A percentile compares a stretch with the other conserved stretches of the same genome.
Conservation (phyloP, 2,113 vertebrate genomes). For the Aldabrachelys gigantea region DNA sequence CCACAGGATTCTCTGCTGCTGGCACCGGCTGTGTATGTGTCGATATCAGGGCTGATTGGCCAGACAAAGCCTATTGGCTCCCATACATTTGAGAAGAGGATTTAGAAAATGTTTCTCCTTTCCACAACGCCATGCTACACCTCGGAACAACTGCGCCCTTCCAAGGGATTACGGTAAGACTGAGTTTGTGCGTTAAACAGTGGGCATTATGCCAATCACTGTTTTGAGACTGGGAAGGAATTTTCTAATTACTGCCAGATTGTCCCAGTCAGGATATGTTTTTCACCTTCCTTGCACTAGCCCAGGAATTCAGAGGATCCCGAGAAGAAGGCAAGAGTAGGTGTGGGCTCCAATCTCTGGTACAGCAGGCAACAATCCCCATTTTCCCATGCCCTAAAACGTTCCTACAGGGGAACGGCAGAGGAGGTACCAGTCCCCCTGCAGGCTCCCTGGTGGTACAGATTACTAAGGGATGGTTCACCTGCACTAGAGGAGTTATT, state of each 20-base stretch:
- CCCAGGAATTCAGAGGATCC: neutral
- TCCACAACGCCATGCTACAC: neutral
- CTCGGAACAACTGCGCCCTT: neutral
- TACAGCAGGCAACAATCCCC: neutral
- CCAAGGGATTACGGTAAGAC: neutral
- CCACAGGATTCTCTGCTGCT: neutral
- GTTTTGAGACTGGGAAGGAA: neutral
- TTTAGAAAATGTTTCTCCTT: neutral
- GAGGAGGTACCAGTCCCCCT: too few species aligned
- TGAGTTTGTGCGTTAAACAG: neutral
- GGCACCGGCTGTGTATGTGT: neutral
- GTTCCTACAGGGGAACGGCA: neutral
- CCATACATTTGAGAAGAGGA: neutral
- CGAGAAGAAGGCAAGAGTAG: neutral
- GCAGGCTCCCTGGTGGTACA: fast-evolving
- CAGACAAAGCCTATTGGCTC: neutral
- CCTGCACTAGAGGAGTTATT: fast-evolving
- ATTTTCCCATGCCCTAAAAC: neutral
- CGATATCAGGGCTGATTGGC: neutral
- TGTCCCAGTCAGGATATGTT: too few species aligned
- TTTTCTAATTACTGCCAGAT: neutral
- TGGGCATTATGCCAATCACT: neutral
- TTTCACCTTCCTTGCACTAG: neutral
- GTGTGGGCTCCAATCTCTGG: neutral
- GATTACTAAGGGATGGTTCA: neutral